Conservation (phyloP, 30 jellyfish, hydroid and myxozoan species). For the Phacellophora camtschatica region DNA sequence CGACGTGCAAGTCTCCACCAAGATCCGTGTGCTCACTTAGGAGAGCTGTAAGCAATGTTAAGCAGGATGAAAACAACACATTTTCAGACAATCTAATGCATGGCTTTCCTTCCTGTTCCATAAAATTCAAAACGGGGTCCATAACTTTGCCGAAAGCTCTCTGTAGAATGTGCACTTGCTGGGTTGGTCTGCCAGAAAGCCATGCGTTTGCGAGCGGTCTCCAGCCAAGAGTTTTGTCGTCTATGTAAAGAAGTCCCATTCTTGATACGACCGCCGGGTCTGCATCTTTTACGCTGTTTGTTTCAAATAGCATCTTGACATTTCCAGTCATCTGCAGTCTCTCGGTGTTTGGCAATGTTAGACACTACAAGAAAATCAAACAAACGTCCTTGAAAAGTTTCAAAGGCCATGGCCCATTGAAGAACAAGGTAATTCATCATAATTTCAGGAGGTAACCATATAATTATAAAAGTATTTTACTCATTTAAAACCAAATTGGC, state of each 20-base stretch:
- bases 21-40: slow-evolving; percentile 80
- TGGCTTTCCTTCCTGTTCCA: slow-evolving; percentile 73
- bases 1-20: slow-evolving; percentile 89
- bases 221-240: slow-evolving; percentile 84
- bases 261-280: slow-evolving; percentile 71
- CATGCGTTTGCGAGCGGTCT: slow-evolving; percentile 91
- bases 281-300: slow-evolving; percentile 54
- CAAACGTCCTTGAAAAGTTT: background rate
- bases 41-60: slow-evolving; percentile 61
- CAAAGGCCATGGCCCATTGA: too few relatives aligned
- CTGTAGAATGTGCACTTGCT: slow-evolving; percentile 58
- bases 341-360: slow-evolving; percentile 64
- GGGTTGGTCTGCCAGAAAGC: slow-evolving; percentile 72
- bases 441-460: too few relatives aligned
- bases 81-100: slow-evolving; percentile 70
- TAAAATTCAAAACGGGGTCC: slow-evolving; percentile 64
- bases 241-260: slow-evolving; percentile 80
- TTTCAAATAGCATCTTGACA: slow-evolving; percentile 62
- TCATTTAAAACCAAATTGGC: too few relatives aligned
- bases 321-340: slow-evolving; percentile 62
- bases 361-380: slow-evolving; percentile 14
- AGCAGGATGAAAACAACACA: slow-evolving; percentile 77
- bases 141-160: slow-evolving; percentile 63
- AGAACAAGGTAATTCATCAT: too few relatives aligned
- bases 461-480: too few relatives aligned